Evolutionary conservation across 2,888 invertebrate species (phyloP), one percentile per base, ranked within the genome.

Genomic region (Acanthococcus lagerstroemiae): DNA sequence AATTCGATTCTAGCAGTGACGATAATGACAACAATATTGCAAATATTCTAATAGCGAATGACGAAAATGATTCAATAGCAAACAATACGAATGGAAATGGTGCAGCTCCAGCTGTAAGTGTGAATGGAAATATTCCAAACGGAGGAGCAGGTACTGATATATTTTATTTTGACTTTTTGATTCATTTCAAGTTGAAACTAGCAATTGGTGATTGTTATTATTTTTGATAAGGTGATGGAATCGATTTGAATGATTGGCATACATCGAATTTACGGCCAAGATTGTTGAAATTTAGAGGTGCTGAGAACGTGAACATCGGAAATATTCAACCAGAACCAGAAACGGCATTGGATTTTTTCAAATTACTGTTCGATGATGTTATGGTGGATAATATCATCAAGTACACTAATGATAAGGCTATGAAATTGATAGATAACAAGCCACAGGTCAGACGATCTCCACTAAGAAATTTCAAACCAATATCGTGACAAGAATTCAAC

Each of bases 211-310:
- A 46, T 46, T 7, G 37, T 37, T 37, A 15, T 46, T 46, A 46
- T 46, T 46, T 46, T 46, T 46, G n/a, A 46, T 46, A 46, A 46
- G 48, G 48, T 46, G 48, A 5, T 46, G 48, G 48, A 46, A 46
- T 46, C n/a, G 48, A 46, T 46, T 46, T 46, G 48, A 46, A 46
- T 46, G 48, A 46, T 46, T 46, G 48, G 48, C 48, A 46, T 46
- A 5, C 48, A 37, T 12, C 12, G 37, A 37, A 37, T 37, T 37
- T 37, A 37, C 7, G 37, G 37, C 37, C 37, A 37, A 9, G 37
- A 37, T 37, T 37, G 37, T 37, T 37, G 37, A 37, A 37, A 37
- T 37, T 37, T 37, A 37, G 7, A 37, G 37, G 37, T 9, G 37
- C 37, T 37, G 37, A 37, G 37, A 37, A 37, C 37, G 37, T 37